Percentiles rank a stretch among this genome's conserved stretches.
phyloP scores from a whole-genome alignment of 2,113 vertebrate genomes.

The Leucoraja erinaceus region DNA sequence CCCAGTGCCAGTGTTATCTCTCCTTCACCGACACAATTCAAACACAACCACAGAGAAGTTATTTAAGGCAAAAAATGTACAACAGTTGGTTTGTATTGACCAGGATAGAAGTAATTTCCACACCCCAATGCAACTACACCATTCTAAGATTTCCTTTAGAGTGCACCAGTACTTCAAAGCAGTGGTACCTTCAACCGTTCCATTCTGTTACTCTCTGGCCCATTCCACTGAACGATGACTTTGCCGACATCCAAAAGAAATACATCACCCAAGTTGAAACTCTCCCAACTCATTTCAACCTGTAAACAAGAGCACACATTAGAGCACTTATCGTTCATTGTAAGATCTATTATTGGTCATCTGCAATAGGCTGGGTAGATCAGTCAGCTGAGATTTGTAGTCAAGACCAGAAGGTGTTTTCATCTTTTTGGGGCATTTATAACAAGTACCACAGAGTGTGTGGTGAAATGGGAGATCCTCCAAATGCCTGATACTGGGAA shows the following conservation, averaged over 20 bases:
- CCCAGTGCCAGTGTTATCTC: too few relatives aligned
- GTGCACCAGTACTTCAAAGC: too few relatives aligned
- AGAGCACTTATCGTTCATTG: background rate
- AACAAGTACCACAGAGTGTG: background rate
- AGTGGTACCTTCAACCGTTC: constrained; percentile 70
- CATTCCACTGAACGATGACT: constrained; percentile 79
- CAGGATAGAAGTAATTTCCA: too few relatives aligned
- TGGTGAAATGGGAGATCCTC: background rate
- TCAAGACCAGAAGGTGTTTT: background rate
- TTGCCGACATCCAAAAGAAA: constrained; percentile 77
- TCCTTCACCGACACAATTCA: too few relatives aligned
- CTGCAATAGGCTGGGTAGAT: background rate
- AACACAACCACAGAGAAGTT: too few relatives aligned
- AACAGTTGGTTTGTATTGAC: too few relatives aligned
- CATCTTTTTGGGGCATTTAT: background rate
- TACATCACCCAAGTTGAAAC: constrained; percentile 76
- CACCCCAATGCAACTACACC: too few relatives aligned
- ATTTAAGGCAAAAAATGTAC: too few relatives aligned
- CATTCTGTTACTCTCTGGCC: constrained; percentile 68
- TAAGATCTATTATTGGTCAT: background rate
- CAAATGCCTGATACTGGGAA: background rate
- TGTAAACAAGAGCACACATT: constrained; percentile 43
- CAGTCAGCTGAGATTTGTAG: background rate
- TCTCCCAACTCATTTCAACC: constrained; percentile 77
- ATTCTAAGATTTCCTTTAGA: too few relatives aligned